Evolutionary conservation across 2,113 vertebrate species (phyloP).

Genomic region (Xiphias gladius): DNA sequence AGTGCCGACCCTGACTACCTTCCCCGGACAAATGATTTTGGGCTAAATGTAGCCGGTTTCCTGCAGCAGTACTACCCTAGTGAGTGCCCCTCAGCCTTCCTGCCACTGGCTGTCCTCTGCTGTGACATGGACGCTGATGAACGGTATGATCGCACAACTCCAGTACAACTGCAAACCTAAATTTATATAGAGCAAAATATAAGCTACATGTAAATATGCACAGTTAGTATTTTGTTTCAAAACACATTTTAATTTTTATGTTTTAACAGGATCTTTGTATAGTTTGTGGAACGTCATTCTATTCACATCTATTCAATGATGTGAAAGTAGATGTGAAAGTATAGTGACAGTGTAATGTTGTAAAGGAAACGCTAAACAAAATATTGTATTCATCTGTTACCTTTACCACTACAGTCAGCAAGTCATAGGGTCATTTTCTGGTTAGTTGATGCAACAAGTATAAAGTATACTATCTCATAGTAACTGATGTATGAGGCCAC

Average conservation of each 20-base stretch:
- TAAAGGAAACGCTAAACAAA: not conserved
- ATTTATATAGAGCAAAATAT: not conserved
- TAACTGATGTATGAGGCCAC: too few species aligned
- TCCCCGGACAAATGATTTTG: constrained; percentile 93
- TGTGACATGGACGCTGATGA: constrained; percentile 94
- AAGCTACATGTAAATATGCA: not conserved
- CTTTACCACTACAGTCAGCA: not conserved
- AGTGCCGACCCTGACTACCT: constrained; percentile 96
- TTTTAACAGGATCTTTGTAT: too few species aligned
- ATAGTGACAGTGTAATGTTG: not conserved
- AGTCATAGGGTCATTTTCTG: too few species aligned
- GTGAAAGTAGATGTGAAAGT: not conserved
- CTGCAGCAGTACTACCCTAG: constrained; percentile 90
- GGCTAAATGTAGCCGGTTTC: constrained; percentile 91
- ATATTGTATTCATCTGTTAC: not conserved
- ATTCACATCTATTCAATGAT: too few species aligned
- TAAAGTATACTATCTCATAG: too few species aligned
- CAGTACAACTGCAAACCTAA: not conserved
- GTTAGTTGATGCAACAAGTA: too few species aligned
- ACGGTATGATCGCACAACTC: constrained; percentile 82
- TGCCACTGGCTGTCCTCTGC: constrained; percentile 92
- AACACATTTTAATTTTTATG: too few species aligned
- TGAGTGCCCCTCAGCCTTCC: constrained; percentile 90
- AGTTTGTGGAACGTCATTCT: not conserved
- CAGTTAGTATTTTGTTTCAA: too few species aligned